Evolutionary conservation across 2,888 invertebrate species (phyloP).

Genomic region (Tridacna crocea): DNA sequence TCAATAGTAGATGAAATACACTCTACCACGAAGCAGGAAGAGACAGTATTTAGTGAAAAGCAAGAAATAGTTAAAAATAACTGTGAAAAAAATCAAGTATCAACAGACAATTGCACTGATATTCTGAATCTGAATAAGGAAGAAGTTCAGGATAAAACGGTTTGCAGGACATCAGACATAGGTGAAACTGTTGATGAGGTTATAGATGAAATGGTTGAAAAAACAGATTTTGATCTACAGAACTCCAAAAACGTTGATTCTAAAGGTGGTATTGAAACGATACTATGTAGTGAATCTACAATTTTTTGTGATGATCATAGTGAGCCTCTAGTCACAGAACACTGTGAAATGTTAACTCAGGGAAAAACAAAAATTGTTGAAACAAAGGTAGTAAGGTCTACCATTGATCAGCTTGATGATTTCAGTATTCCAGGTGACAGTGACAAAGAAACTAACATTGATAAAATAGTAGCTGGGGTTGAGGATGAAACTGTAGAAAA

Average conservation of each 20-base stretch:
- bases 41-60: not conserved
- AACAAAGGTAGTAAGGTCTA: not conserved
- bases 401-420: constrained; percentile 9
- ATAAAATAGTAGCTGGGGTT: not conserved
- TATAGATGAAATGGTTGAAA: not conserved
- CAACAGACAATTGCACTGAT: not conserved
- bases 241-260: not conserved
- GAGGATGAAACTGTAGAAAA: not conserved
- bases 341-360: not conserved
- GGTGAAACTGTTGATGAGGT: not conserved
- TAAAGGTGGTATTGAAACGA: not conserved
- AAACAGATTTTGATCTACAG: not conserved
- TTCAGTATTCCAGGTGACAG: constrained; percentile 5
- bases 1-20: constrained; percentile 6
- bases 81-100: not conserved
- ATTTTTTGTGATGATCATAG: not conserved
- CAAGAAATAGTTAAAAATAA: not conserved
- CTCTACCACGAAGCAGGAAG: not conserved
- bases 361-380: not conserved
- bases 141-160: not conserved
- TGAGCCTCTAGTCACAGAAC: not conserved
- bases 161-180: not conserved
- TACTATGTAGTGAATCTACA: constrained; percentile 1
- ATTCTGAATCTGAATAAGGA: not conserved
- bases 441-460: not conserved